Evolutionary conservation across 1,140 invertebrate genomes (phyloP), one percentile per base, ranked within the genome.

Genomic region (Achatina immaculata): DNA sequence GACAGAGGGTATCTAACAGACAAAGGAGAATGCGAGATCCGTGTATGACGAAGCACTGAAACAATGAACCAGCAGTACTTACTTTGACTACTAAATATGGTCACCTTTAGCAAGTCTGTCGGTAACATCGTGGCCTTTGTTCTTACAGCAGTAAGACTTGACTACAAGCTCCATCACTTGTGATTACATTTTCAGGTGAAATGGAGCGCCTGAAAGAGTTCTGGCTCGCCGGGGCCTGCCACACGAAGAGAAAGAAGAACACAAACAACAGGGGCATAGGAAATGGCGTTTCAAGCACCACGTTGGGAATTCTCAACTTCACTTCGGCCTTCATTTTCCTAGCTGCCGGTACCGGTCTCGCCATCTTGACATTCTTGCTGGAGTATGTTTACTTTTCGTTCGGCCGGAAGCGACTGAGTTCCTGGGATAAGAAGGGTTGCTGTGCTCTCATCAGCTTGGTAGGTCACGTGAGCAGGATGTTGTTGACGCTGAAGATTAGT

Each of bases 191-290:
- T 85, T 68, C 83, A 96, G 95, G 95, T 55, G 97, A 99, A 90
- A 92, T 99, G 82, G 98, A 99, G 91, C 93, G 98, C 83, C 92
- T 99, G 82, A 94, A 98, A 85, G 94, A 97, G 86, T 99, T 97
- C 90, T 99, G 98, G 97, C 96, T 99, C 94, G 98, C 98, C 0
- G 98, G 98, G 0, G 96, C 97, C 0, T 99, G 98, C 91, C 87
- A 89, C 80, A 96, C 96, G 0, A 96, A 96, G 87, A 82, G 86
- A 16, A 83, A 86, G 28, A 73, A 73, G 42, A 48, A 40, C 71
- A 73, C 38, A 21, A 73, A 73, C 71, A 73, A 48, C 71, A 6
- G 71, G n/a, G 45, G 71, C 19, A 73, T 73, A 40, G 71, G 71
- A 68, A 84, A 84, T 19, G 85, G 86, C 38, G 86, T 88, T 72